Conservation (phyloP, 1,140 invertebrate genomes). For the Lucilia cuprina region DNA sequence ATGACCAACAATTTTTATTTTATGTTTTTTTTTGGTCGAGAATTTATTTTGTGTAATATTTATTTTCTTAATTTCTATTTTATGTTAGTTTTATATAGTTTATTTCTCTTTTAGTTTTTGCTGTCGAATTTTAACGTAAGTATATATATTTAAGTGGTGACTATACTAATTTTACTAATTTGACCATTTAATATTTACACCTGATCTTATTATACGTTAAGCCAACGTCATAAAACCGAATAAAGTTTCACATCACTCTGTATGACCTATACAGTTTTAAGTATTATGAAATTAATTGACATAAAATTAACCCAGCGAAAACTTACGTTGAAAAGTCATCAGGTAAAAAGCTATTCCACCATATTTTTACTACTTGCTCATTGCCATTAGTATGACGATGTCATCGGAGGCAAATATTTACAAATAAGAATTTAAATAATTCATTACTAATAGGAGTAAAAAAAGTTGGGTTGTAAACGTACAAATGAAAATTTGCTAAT, state of each 20-base stretch:
- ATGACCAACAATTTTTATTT: constrained; percentile 1
- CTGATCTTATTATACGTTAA: background rate
- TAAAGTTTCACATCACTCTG: background rate
- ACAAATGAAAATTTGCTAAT: too few relatives aligned
- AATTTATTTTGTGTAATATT: background rate
- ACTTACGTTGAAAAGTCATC: too few relatives aligned
- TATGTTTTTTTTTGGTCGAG: background rate
- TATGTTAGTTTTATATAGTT: background rate
- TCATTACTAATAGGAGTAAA: too few relatives aligned
- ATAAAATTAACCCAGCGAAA: too few relatives aligned
- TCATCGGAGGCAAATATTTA: too few relatives aligned
- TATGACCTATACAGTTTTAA: too few relatives aligned
- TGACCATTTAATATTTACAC: constrained; percentile 18
- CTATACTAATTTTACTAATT: constrained; percentile 27
- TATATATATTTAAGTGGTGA: background rate
- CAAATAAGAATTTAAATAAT: too few relatives aligned
- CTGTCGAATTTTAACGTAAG: background rate
- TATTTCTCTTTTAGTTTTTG: background rate
- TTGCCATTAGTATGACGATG: too few relatives aligned
- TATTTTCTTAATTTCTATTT: background rate
- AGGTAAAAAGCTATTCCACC: too few relatives aligned
- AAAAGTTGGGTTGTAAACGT: too few relatives aligned
- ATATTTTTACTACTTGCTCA: too few relatives aligned
- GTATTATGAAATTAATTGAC: too few relatives aligned
- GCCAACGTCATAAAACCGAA: background rate